Evolutionary conservation across 2,888 invertebrate species (phyloP).

Genomic region (Nephrocerus scutellatus): DNA sequence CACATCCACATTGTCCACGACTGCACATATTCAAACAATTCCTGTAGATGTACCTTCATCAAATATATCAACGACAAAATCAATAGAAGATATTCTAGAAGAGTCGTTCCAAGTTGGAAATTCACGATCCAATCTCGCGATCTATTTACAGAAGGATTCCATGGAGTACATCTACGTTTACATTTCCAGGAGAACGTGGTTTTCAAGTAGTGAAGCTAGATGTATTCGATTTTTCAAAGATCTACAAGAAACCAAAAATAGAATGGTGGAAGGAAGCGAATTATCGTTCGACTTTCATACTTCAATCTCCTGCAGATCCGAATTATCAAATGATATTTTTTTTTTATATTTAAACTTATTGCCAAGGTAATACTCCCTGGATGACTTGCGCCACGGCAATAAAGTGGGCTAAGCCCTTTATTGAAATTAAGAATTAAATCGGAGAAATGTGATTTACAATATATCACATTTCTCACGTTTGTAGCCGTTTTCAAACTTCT

Average conservation of each 20-base stretch:
- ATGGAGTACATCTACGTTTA: conserved; percentile 6
- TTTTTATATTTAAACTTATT: too few species aligned
- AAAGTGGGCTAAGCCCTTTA: too few species aligned
- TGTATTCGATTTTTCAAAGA: conserved; percentile 12
- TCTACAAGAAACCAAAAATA: conserved; percentile 8
- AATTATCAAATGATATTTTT: too few species aligned
- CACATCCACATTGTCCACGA: conserved; percentile 13
- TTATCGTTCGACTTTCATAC: conserved; percentile 5
- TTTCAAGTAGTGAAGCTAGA: conserved; percentile 16
- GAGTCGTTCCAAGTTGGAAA: conserved; percentile 17
- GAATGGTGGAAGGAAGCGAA: conserved; percentile 12
- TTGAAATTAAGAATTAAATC: too few species aligned
- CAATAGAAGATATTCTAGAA: conserved; percentile 15
- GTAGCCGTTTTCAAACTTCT: too few species aligned
- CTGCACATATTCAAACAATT: conserved; percentile 12
- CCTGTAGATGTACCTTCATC: conserved; percentile 7
- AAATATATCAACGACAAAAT: conserved; percentile 7
- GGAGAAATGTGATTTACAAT: too few species aligned
- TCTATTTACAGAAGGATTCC: conserved; percentile 16
- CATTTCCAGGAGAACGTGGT: conserved; percentile 19
- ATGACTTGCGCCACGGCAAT: too few species aligned
- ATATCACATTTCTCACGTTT: too few species aligned
- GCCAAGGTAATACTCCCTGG: too few species aligned
- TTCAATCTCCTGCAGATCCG: neutral
- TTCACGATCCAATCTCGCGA: conserved; percentile 16